Evolutionary conservation across 2,888 invertebrate genomes (phyloP), one percentile per base, ranked within the genome.

Genomic region (Eilema caniola): DNA sequence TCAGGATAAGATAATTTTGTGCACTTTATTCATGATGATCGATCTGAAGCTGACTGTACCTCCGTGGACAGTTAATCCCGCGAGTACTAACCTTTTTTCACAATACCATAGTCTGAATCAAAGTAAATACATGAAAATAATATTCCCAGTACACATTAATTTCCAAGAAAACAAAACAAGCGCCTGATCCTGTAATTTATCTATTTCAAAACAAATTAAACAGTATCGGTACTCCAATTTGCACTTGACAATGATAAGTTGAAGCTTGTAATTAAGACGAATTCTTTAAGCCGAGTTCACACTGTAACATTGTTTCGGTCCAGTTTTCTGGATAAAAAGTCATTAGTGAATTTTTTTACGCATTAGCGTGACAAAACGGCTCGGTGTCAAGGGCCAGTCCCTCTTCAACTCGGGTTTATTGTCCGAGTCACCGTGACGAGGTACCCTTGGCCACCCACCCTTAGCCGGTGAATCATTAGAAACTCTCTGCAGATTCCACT

Each of bases 191-290:
- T 33, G 10, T 64, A 64, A 71, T 68, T 65, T 57, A 70, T 83
- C 70, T 66, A 73, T 69, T 70, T 70, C 68, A 69, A 74, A 53
- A 78, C 69, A 77, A 82, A 80, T 81, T 77, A 74, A 70, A 67
- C 71, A 78, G 80, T 81, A 81, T 76, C 66, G 72, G 71, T 63
- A 72, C 67, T 72, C 76, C 79, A 80, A 84, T 80, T 81, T 83
- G 69, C 74, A 74, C 72, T 71, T 77, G 88, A 89, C 89, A 86
- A 80, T 88, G 89, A 90, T 85, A 86, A 88, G 89, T 89, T 76
- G 81, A 66, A 33, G 68, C 72, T 57, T 69, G 75, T 78, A 83
- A 83, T 83, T 82, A 81, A 81, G 82, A 82, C 67, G 75, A 77
- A 81, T 82, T 80, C 80, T 78, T 79, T 73, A 75, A 76, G 74